phyloP scores from a whole-genome alignment of 2,888 invertebrate genomes.

The Chironomus riparius region DNA sequence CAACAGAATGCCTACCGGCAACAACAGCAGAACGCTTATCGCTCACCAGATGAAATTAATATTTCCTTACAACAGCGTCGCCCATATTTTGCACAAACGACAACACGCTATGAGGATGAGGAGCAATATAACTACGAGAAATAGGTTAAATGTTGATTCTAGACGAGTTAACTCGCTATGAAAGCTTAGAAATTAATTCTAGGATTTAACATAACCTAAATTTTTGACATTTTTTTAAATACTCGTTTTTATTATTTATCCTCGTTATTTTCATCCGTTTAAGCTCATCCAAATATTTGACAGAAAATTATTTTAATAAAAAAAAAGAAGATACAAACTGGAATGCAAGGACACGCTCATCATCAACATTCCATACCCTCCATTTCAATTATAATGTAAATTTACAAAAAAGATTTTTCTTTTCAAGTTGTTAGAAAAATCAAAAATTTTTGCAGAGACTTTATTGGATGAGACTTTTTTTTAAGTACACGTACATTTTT shows the following conservation, averaged over 20 bases:
- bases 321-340: too few species aligned
- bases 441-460: not conserved
- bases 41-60: constrained; percentile 78
- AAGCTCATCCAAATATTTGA: not conserved
- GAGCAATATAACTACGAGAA: constrained; percentile 41
- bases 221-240: not conserved
- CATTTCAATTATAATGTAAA: not conserved
- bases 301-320: too few species aligned
- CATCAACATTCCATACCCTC: not conserved
- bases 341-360: not conserved
- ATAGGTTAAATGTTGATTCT: constrained; percentile 13
- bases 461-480: not conserved
- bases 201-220: not conserved
- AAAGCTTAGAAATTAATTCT: not conserved
- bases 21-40: constrained; percentile 58
- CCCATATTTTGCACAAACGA: constrained; percentile 46
- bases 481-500: not conserved
- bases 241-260: not conserved
- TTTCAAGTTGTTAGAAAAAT: not conserved
- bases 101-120: constrained; percentile 39
- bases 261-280: not conserved
- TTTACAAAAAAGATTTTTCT: not conserved
- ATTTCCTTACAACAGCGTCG: constrained; percentile 75
- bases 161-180: not conserved
- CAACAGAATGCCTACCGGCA: constrained; percentile 40